Percentiles rank a stretch among this genome's conserved stretches.
phyloP scores from a whole-genome alignment of 2,888 invertebrate species.

The Metacarcinus magister region DNA sequence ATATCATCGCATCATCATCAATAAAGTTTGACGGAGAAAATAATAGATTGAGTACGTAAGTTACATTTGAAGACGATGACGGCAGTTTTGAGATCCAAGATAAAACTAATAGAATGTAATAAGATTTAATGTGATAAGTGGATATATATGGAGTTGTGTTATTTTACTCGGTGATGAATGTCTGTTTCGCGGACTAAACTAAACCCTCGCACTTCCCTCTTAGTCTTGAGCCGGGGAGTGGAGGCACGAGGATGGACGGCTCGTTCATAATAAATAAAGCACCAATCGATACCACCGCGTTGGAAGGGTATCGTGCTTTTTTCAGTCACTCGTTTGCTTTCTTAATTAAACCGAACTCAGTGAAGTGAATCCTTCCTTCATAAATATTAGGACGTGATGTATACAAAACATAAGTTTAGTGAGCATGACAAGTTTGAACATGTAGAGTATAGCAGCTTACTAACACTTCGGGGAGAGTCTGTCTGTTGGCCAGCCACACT shows the following conservation, averaged over 20 bases:
- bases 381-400: not conserved
- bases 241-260: not conserved
- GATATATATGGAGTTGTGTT: not conserved
- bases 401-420: not conserved
- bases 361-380: not conserved
- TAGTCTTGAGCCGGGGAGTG: not conserved
- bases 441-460: not conserved
- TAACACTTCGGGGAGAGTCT: conserved; percentile 74
- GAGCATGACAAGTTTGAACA: not conserved
- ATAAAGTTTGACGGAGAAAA: not conserved
- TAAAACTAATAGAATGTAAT: not conserved
- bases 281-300: not conserved
- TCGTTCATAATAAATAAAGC: conserved; percentile 16
- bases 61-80: not conserved
- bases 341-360: not conserved
- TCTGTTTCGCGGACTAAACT: not conserved
- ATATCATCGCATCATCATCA: not conserved
- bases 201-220: not conserved
- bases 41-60: not conserved
- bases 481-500: conserved; percentile 74
- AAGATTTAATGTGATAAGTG: not conserved
- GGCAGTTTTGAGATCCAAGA: not conserved
- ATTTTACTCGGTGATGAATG: not conserved
- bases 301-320: not conserved
- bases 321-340: not conserved